Evolutionary conservation across 2,888 invertebrate species (phyloP), one percentile per base, ranked within the genome.

Genomic region (Periphyllus acericola): DNA sequence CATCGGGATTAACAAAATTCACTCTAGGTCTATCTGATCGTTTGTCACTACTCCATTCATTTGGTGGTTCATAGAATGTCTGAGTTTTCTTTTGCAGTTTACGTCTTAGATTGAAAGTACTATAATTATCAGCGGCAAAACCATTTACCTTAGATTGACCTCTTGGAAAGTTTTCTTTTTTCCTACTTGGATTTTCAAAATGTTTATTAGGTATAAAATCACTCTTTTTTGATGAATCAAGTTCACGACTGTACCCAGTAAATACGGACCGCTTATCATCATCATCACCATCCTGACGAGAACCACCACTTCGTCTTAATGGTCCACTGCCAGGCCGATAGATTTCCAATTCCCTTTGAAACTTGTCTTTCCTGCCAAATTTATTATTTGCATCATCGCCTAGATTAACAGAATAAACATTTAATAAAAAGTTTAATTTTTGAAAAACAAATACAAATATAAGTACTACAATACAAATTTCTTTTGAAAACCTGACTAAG

Each of bases 251-350:
- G 25, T 29, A 86, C n/a, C 76, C 34, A n/a, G 83, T 83, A 84
- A 71, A 84, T 78, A 85, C 85, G 72, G 89, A 89, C 68, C 81
- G 72, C 40, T 89, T 86, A 46, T 89, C 88, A 79, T 83, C 78
- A 68, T 84, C 88, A 40, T 89, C 89, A 36, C 19, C 74, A 34
- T 84, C 85, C 40, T 89, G 88, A 17, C 90, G 90, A 71, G 83
- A 86, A 71, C 83, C 89, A 90, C 93, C 94, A 90, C 95, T 94
- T 92, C 95, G 94, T 91, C 94, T 93, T 90, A 95, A 92, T 90
- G 95, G 95, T 90, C 95, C 95, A 93, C 95, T 95, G 90, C 95
- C 95, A 91, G 95, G 95, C 91, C 94, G 94, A 91, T 96, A 96
- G 89, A 95, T 92, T 92, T 94, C 93, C 92, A 94, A 94, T 91